phyloP scores from a whole-genome alignment of 2,113 vertebrate genomes.

The Thryonomys swinderianus region DNA sequence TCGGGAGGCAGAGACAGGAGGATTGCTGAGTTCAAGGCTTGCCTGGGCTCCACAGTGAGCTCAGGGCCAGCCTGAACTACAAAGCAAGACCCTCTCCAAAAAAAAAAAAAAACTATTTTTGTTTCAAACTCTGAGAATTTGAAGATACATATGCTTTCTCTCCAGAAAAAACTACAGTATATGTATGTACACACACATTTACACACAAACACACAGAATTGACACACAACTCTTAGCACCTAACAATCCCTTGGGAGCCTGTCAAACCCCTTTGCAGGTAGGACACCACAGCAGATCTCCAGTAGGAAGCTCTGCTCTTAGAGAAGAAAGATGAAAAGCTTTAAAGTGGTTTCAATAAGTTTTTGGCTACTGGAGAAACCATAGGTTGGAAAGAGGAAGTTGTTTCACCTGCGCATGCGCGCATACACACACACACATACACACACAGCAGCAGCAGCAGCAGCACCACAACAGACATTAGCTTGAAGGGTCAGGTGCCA shows the following conservation, averaged over 20 bases:
- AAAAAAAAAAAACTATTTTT: slow-evolving; percentile 37
- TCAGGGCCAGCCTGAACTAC: too few relatives aligned
- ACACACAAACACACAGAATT: not conserved
- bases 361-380: not conserved
- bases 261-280: not conserved
- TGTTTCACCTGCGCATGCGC: not conserved
- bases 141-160: not conserved
- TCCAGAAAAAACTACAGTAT: not conserved
- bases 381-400: not conserved
- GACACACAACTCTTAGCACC: not conserved
- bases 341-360: not conserved
- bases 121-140: not conserved
- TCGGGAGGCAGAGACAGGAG: too few relatives aligned
- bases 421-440: not conserved
- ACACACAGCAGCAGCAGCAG: not conserved
- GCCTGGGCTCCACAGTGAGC: too few relatives aligned
- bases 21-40: too few relatives aligned
- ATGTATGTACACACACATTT: not conserved
- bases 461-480: not conserved
- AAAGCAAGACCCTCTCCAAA: too few relatives aligned
- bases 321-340: not conserved
- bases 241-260: not conserved
- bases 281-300: not conserved
- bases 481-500: not conserved
- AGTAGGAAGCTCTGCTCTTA: not conserved